Base-by-base conservation (phyloP, 2,113 vertebrate species). In the Phalacrocorax aristotelis region DNA sequence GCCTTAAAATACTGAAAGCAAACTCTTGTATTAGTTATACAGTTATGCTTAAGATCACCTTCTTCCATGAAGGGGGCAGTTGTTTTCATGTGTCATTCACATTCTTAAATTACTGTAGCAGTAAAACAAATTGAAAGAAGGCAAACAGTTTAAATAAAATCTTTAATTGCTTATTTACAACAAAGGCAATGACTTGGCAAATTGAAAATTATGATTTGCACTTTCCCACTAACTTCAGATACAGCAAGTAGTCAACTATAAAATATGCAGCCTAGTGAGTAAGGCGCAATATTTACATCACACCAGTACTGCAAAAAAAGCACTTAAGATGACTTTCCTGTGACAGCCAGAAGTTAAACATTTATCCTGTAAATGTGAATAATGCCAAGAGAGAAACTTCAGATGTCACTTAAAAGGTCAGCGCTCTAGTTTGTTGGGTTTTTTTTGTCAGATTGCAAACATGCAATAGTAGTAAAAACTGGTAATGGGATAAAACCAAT, bases 151-250 rank as follows among this genome's bases (percentile, higher is more conserved):
- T 96, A 97, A 97, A 96, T 97, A 97, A 97, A 96, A 92, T 90
- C 94, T 97, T 97, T 98, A 97, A 95, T 97, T 92, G 88, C 75
- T 95, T 97, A 97, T 97, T 95, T 98, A 98, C 97, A 97, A 96
- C 94, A 90, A 95, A 96, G 95, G 94, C 96, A 97, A 94, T 95
- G 91, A 97, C 58, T 94, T 93, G 87, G 91, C 94, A 95, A 93
- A 87, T 55, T 48, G 52, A 81, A 91, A 94, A 52, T 51, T 3
- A 92, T 46, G 64, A 83, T 95, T 91, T 95, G 69, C 66, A 87
- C 69, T 95, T 97, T 78, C 76, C 75, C 88, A 88, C 89, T 90
- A 96, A 62, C 34, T 92, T 96, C 72, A 94, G 79, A 68, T 90
- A 97, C 83, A 93, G 83, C 75, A 78, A 94, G 75, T 87, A 91